Evolutionary conservation across 2,888 invertebrate genomes (phyloP), one percentile per base, ranked within the genome.

Genomic region (Gymnosoma rotundatum): DNA sequence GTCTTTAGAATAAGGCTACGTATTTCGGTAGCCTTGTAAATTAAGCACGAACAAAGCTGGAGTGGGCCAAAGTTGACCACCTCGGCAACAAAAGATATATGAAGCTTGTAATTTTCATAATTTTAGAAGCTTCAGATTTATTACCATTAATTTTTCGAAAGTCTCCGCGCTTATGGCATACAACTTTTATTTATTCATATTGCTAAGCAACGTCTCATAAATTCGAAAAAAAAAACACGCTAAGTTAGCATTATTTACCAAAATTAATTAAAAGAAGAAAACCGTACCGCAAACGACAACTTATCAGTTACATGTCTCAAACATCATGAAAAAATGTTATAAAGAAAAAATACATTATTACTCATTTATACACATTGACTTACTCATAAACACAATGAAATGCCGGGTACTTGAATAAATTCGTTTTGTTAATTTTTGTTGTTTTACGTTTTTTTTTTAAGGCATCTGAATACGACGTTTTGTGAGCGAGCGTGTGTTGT

Each of bases 391-490:
- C 18, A 38, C 58, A 50, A 48, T 50, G 12, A 76, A 76, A 64
- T 64, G 76, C 76, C 78, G 78, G 81, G 80, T 16, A 74, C 73
- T 70, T 76, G 56, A 76, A 45, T 81, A 78, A 67, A 69, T 84
- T 83, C 79, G 21, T 69, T 42, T 75, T 79, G 70, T 58, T 84
- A 60, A 54, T 16, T 75, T 86, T 88, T 83, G 42, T 80, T 67
- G 87, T 89, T 89, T 89, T 69, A n/a, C n/a, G n/a, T 52, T 4
- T 0, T 18, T 76, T 64, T 64, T 42, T 18, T n/a, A 58, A 56
- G 18, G 52, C 60, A 25, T 52, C 25, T 48, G 36, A 61, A 70
- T 75, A 66, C 50, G 12, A 60, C 32, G 60, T 56, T 63, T 73
- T 45, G 50, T 60, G 78, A 73, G 61, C 56, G 78, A 73, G 61